phyloP scores from a whole-genome alignment of 2,113 vertebrate genomes.

The Tragelaphus scriptus region DNA sequence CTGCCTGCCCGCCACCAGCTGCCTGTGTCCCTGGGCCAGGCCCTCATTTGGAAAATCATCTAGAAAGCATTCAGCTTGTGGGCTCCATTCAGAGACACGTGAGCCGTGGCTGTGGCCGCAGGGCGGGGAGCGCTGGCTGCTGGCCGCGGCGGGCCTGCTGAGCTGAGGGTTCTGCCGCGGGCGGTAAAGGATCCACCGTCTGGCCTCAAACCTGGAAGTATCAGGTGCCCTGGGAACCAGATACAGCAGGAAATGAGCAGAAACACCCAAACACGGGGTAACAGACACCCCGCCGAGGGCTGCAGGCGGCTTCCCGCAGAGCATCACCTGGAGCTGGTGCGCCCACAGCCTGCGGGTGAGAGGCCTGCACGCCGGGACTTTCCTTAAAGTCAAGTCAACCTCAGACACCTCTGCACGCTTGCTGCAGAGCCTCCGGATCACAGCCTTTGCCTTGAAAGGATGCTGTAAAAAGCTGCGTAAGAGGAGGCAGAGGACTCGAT shows the following conservation, averaged over 20 bases:
- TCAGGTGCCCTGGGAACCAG: slow-evolving; percentile 39
- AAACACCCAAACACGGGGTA: slow-evolving; percentile 50
- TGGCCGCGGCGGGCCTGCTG: neutral
- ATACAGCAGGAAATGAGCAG: slow-evolving; percentile 29
- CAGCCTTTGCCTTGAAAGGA: neutral
- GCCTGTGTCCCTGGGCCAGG: neutral
- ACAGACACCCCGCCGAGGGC: neutral
- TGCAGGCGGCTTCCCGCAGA: neutral
- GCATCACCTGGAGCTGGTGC: neutral
- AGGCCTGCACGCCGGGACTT: neutral
- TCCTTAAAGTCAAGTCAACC: neutral
- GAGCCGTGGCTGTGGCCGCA: neutral
- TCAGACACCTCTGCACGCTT: neutral
- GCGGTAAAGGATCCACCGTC: neutral
- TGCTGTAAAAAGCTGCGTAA: neutral
- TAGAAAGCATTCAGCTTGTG: neutral
- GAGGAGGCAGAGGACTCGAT: neutral
- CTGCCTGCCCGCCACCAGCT: neutral
- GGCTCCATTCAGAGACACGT: neutral
- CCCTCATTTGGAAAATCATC: neutral
- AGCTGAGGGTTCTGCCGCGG: neutral
- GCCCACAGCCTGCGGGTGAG: neutral
- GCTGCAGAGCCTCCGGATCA: neutral
- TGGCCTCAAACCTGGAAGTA: slow-evolving; percentile 51
- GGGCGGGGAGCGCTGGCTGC: neutral